Base-by-base conservation (phyloP, 2,797 vertebrate genomes). In the Trichosurus vulpecula region DNA sequence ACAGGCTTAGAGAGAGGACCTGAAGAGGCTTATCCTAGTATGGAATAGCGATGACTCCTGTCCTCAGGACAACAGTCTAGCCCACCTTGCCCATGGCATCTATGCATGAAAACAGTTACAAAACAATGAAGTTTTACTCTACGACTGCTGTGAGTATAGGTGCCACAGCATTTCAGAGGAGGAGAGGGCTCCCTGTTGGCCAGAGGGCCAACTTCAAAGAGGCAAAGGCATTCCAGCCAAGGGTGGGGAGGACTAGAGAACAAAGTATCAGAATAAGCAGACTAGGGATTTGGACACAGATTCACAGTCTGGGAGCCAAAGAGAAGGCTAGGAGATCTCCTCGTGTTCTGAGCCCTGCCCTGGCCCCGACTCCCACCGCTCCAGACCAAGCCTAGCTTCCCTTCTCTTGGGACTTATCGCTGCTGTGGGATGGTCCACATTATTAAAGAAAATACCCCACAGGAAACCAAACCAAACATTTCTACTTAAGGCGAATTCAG, bases 391-490 rank as follows among this genome's bases (percentile, higher is more conserved):
- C 27, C 54, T 31, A 54, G 47, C 97, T 96, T 87, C 54, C 96
- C 94, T 90, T 1, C 16, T 1, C 52, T 19, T 12, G 52, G 31
- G 51, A 90, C 30, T 22, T 25, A 31, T 2, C 35, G 11, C 95
- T 12, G 9, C 90, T 16, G 3, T 29, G n/a, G 2, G 92, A 96
- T 4, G 13, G 61, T 90, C 4, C 22, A 13, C 0, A 9, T 97
- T 96, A 97, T 92, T 93, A 96, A 97, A 98, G 97, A 91, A 91
- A 98, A 97, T 95, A 81, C 47, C 96, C 56, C 92, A 96, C 51
- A 96, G 56, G 95, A 98, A 92, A 35, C 8, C 27, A 96, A 98
- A 90, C 57, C 95, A 95, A 98, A 97, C 97, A 98, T 95, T 95
- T 81, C n/a, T 94, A 57, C 89, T 31, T 95, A 95, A 94, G 94